A percentile compares a stretch with the other conserved stretches of the same genome.
These are phyloP conservation scores for Caradrina kadenii DNA, from an alignment of 2,888 invertebrate species.

Conservation along the genomic window DNA sequence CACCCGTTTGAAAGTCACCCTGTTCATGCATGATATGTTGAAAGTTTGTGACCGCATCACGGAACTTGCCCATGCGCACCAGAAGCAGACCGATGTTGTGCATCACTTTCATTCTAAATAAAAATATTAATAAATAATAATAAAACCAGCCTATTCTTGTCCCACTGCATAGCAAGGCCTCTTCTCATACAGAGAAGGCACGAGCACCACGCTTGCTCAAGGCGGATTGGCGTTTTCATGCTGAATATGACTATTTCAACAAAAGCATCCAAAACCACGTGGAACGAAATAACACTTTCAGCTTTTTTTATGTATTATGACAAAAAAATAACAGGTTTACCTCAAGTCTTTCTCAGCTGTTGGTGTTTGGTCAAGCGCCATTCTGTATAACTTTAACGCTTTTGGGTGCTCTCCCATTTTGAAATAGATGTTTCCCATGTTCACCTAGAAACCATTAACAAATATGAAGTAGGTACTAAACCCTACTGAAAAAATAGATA, in stretches of 20 bases:
- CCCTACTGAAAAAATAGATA: too few species aligned
- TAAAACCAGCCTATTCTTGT: too few species aligned
- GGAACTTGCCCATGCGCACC: conserved; percentile 98
- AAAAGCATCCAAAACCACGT: too few species aligned
- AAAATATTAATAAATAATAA: too few species aligned
- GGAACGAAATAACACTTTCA: too few species aligned
- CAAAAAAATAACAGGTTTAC: conserved; percentile 76
- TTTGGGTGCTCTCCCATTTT: conserved; percentile 98
- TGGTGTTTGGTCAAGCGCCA: conserved; percentile 99
- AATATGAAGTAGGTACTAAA: not conserved
- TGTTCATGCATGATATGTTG: conserved; percentile 99
- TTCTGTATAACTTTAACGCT: conserved; percentile 99
- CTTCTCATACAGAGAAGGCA: too few species aligned
- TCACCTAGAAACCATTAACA: conserved; percentile 84
- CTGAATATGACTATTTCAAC: conserved; percentile 80
- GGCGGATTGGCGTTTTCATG: conserved; percentile 90
- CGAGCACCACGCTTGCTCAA: too few species aligned
- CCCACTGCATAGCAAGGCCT: too few species aligned
- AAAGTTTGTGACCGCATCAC: conserved; percentile 98
- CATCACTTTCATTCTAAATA: conserved; percentile 97
- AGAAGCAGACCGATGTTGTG: conserved; percentile 99
- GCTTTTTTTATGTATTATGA: too few species aligned
- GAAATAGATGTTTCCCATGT: conserved; percentile 99
- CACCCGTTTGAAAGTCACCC: conserved; percentile 95
- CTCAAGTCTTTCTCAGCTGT: conserved; percentile 98